These are phyloP conservation scores for Campaea margaritaria DNA, from an alignment of 2,888 invertebrate species.

Conservation along the genomic window DNA sequence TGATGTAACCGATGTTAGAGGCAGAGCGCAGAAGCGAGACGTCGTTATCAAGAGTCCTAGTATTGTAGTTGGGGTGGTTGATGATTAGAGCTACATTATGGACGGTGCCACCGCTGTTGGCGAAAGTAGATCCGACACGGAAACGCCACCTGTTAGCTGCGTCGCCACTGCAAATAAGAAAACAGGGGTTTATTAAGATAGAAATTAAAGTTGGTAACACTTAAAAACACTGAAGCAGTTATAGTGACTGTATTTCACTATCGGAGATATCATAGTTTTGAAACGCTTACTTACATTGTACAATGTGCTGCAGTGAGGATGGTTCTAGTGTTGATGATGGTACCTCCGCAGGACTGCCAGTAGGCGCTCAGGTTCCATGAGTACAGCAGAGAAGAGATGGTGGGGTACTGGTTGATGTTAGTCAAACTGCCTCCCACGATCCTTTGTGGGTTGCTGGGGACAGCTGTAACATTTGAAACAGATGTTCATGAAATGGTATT, in stretches of 20 bases:
- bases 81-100: constrained; percentile 21
- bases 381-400: constrained; percentile 45
- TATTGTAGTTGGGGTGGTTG: constrained; percentile 28
- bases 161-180: constrained; percentile 43
- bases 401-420: constrained; percentile 49
- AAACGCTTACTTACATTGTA: constrained; percentile 40
- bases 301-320: constrained; percentile 56
- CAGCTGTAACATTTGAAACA: constrained; percentile 39
- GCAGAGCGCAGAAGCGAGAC: constrained; percentile 52
- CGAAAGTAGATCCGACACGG: constrained; percentile 52
- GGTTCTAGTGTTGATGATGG: constrained; percentile 49
- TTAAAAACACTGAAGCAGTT: no score
- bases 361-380: constrained; percentile 39
- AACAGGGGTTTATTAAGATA: no score
- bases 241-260: no score
- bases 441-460: constrained; percentile 42
- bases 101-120: constrained; percentile 54
- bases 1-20: constrained; percentile 38
- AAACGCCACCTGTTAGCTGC: constrained; percentile 44
- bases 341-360: constrained; percentile 50
- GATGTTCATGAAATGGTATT: no score
- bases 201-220: no score
- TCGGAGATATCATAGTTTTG: no score
- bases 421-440: constrained; percentile 57
- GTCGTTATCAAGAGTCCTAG: constrained; percentile 47